These are phyloP conservation scores for Hipparchia sbordonii DNA, from an alignment of 2,888 invertebrate genomes.

Conservation along the genomic window DNA sequence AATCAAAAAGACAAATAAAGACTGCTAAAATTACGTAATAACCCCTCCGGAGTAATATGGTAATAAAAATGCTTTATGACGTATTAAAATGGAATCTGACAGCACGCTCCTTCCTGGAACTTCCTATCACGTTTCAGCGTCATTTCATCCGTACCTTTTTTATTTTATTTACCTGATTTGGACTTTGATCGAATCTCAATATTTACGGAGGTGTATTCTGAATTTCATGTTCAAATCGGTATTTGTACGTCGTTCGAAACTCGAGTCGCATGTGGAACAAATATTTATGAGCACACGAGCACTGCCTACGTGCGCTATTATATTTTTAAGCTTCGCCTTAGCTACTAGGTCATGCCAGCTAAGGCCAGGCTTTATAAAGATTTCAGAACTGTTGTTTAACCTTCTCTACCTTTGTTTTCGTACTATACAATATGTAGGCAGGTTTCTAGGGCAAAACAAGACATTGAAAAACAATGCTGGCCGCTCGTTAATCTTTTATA, in stretches of 20 bases:
- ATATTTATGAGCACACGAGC: slow-evolving; percentile 40
- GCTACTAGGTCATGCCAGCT: slow-evolving; percentile 39
- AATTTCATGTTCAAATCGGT: slow-evolving; percentile 38
- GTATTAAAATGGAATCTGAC: slow-evolving; percentile 26
- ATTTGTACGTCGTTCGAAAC: slow-evolving; percentile 36
- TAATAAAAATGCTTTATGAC: slow-evolving; percentile 26
- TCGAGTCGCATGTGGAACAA: slow-evolving; percentile 40
- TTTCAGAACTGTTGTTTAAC: slow-evolving; percentile 39
- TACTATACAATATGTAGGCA: slow-evolving; percentile 25
- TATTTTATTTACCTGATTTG: slow-evolving; percentile 42
- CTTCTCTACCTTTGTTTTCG: slow-evolving; percentile 37
- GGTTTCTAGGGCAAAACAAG: slow-evolving; percentile 33
- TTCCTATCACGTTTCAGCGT: slow-evolving; percentile 38
- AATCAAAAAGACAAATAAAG: neutral
- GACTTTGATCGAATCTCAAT: slow-evolving; percentile 41
- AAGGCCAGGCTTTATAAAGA: slow-evolving; percentile 39
- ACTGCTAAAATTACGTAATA: neutral
- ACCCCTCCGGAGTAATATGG: neutral
- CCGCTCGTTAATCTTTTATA: neutral
- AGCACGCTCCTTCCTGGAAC: slow-evolving; percentile 29
- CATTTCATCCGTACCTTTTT: slow-evolving; percentile 40
- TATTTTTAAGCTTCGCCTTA: slow-evolving; percentile 38
- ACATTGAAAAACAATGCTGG: slow-evolving; percentile 28
- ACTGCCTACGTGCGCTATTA: slow-evolving; percentile 37
- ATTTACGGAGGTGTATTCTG: slow-evolving; percentile 40